Evolutionary conservation across 2,797 vertebrate genomes (phyloP), one percentile per base, ranked within the genome.

Genomic region (Crenichthys baileyi): DNA sequence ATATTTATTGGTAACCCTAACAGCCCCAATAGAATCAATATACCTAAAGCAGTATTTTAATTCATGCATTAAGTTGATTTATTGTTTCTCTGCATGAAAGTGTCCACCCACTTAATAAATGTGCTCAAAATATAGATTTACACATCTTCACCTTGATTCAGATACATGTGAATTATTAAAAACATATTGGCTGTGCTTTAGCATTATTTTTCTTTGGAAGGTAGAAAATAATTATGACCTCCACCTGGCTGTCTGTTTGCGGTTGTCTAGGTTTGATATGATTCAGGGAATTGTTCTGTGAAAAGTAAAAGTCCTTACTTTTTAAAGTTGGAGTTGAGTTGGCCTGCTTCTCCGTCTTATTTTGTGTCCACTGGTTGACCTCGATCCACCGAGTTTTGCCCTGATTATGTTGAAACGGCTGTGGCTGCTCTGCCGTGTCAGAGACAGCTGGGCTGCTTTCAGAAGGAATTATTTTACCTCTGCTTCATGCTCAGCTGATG

Each of bases 391-490:
- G 41, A 46, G 41, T 68, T 68, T 68, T 68, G 67, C 41, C 67
- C 22, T 44, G 67, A 68, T 68, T n/a, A 44, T 41, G 22, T 24
- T 68, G 20, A 68, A 68, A n/a, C 65, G 39, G 5, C 39, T 15
- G 39, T 46, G 39, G 65, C 41, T 46, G 41, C 39, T 68, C 41
- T 46, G 24, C 67, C 46, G 67, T n/a, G 41, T 26, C 67, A 46
- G 67, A 46, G 67, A 46, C 67, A 68, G 67, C 67, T 46, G 67
- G 41, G 67, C 39, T 46, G 22, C 41, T 68, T 68, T 46, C 67
- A 68, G 22, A 44, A 39, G 70, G 74, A 26, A 48, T n/a, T 72
- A 68, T 56, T 67, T 60, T 78, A 78, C 44, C 73, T 29, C 41
- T 46, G 39, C 67, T 68, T 51, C 50, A 51, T 15, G 50, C 50